Evolutionary conservation across 2,888 invertebrate species (phyloP), one percentile per base, ranked within the genome.

Genomic region (Pachycephus smyrnensis): DNA sequence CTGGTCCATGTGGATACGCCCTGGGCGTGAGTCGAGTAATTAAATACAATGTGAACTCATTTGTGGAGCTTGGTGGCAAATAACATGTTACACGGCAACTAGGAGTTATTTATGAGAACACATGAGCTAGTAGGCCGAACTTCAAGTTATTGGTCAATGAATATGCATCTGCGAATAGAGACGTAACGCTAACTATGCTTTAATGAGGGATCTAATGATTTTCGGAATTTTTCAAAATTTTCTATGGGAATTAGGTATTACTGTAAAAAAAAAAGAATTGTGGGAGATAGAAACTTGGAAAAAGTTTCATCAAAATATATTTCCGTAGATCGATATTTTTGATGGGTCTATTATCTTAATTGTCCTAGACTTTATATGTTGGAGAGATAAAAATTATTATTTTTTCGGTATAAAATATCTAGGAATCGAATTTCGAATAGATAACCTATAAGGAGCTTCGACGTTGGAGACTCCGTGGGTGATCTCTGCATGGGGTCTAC

Each of bases 31-130:
- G 86, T 84, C 86, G 85, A 87, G 88, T 90, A 90, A 91, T 91
- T 90, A 91, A 90, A 90, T 90, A 88, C 87, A 89, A 90, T 89
- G 88, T 90, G 90, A 89, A 89, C 89, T 89, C 91, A 90, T 90
- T 90, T 90, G 88, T 88, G 88, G 87, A 88, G 87, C 87, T 87
- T 88, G 80, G 89, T 90, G 88, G 90, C 90, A 88, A 89, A 89
- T 90, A 90, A 90, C 89, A 90, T 87, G 89, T 89, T 90, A 84
- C 80, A 83, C 82, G 82, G 82, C 84, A 88, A 89, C 88, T 85
- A 87, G 88, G 84, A 79, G 82, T 90, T 88, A 90, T 90, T 90
- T 90, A 90, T 89, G 89, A 87, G 86, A 81, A 73, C 84, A 74
- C 80, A 80, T 31, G 40, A 71, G 33, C 71, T 9, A 32, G 71